Percentiles rank a stretch among this genome's conserved stretches.
Evolutionary conservation across 1,140 invertebrate genomes (phyloP).

Genomic region (Aphaenogaster rudis): DNA sequence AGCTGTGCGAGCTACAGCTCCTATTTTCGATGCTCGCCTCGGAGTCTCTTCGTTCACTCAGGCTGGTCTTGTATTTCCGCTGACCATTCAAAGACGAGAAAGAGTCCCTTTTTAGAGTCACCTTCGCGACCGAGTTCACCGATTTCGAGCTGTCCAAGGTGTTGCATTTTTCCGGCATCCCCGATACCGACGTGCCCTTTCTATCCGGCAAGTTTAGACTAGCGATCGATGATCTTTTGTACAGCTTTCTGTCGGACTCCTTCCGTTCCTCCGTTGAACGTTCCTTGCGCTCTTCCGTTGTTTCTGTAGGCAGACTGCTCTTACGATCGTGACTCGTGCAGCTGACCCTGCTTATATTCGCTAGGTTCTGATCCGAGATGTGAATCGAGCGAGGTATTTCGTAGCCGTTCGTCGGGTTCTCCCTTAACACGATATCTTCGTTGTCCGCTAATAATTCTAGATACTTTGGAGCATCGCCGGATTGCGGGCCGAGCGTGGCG

Average conservation of each 20-base stretch:
- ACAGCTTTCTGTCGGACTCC: slow-evolving; percentile 60
- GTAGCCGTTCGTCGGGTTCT: slow-evolving; percentile 87
- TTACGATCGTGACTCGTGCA: slow-evolving; percentile 58
- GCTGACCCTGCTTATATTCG: slow-evolving; percentile 59
- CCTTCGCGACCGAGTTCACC: slow-evolving; percentile 66
- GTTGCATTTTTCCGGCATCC: slow-evolving; percentile 81
- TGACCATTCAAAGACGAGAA: slow-evolving; percentile 81
- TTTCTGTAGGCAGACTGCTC: slow-evolving; percentile 47
- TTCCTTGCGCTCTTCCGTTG: slow-evolving; percentile 45
- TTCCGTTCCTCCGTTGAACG: slow-evolving; percentile 49
- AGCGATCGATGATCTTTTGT: slow-evolving; percentile 79
- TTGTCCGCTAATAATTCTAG: slow-evolving; percentile 87
- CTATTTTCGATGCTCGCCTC: slow-evolving; percentile 79
- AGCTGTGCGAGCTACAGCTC: slow-evolving; percentile 77
- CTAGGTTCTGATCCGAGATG: slow-evolving; percentile 67
- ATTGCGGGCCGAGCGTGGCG: slow-evolving; percentile 72
- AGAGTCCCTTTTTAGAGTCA: slow-evolving; percentile 75
- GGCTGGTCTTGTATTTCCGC: slow-evolving; percentile 75
- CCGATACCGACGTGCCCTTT: slow-evolving; percentile 78
- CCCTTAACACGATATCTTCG: slow-evolving; percentile 85
- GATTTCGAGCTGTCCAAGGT: slow-evolving; percentile 79
- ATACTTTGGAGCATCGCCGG: slow-evolving; percentile 87
- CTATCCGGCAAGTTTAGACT: slow-evolving; percentile 81
- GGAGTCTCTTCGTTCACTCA: slow-evolving; percentile 75
- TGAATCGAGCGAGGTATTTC: slow-evolving; percentile 87